phyloP scores from a whole-genome alignment of 2,797 vertebrate genomes.

The Cirrhinus mrigala region DNA sequence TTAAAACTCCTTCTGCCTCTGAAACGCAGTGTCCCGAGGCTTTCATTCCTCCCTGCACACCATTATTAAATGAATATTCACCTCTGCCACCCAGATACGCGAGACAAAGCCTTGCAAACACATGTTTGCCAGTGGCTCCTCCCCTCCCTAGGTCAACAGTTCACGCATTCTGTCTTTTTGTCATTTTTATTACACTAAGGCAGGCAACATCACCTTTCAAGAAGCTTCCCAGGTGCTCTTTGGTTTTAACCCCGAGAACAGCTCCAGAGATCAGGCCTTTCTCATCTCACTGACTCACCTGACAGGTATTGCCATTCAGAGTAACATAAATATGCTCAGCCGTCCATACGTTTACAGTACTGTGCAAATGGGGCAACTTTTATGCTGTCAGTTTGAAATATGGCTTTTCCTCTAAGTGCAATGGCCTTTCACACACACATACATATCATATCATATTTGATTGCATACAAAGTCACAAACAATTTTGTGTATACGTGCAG shows the following conservation, averaged over 20 bases:
- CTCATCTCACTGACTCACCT: conserved; percentile 49
- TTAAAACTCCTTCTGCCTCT: conserved; percentile 49
- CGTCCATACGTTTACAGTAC: background rate
- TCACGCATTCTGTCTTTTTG: conserved; percentile 63
- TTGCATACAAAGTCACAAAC: background rate
- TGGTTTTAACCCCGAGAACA: conserved; percentile 52
- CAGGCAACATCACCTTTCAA: conserved; percentile 59
- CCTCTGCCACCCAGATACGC: conserved; percentile 46
- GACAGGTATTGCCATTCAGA: conserved; percentile 39
- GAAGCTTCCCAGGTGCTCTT: conserved; percentile 63
- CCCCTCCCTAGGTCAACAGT: conserved; percentile 61
- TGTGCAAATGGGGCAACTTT: background rate
- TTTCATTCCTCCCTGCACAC: conserved; percentile 40
- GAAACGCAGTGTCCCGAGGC: conserved; percentile 51
- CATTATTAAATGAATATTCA: conserved; percentile 52
- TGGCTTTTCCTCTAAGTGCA: background rate
- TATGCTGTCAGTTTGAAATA: conserved; percentile 20
- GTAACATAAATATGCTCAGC: conserved; percentile 26
- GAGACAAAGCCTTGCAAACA: conserved; percentile 42
- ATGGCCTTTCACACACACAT: background rate
- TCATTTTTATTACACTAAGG: conserved; percentile 60
- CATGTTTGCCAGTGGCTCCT: conserved; percentile 50
- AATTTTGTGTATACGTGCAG: background rate
- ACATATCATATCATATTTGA: background rate
- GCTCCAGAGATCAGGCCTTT: conserved; percentile 36